Conservation (phyloP, 1,140 invertebrate genomes). For the Plectus sambesii region DNA sequence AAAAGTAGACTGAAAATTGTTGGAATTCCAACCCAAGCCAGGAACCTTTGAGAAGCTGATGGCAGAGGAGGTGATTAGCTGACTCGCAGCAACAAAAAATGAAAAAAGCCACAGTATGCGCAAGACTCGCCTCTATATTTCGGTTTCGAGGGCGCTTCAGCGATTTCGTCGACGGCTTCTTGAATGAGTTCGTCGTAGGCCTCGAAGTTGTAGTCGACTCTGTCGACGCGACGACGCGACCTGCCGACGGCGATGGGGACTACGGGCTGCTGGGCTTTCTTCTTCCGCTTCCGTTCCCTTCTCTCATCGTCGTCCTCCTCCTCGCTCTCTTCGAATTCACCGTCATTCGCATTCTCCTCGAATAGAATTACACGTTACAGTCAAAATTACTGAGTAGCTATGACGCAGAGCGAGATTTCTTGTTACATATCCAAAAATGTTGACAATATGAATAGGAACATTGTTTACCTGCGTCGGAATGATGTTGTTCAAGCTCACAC, state of each 20-base stretch:
- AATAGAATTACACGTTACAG: too few relatives aligned
- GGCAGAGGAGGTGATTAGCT: too few relatives aligned
- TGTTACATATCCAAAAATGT: too few relatives aligned
- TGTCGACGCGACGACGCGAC: constrained; percentile 24
- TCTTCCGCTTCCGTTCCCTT: constrained; percentile 36
- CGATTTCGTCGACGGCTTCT: constrained; percentile 18
- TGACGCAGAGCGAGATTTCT: too few relatives aligned
- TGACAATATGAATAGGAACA: too few relatives aligned
- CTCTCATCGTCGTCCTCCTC: constrained; percentile 28
- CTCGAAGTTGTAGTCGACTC: constrained; percentile 40
- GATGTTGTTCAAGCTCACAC: constrained; percentile 36
- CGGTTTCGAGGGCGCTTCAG: too few relatives aligned
- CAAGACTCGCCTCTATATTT: too few relatives aligned
- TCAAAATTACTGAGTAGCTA: too few relatives aligned
- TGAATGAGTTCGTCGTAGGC: constrained; percentile 39
- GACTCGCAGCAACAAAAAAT: too few relatives aligned
- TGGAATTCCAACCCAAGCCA: not conserved
- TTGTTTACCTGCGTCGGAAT: too few relatives aligned
- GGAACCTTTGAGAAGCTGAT: constrained; percentile 9
- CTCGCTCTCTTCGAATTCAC: constrained; percentile 17
- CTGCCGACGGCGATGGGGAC: constrained; percentile 39
- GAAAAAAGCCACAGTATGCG: too few relatives aligned
- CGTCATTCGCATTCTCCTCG: constrained; percentile 13
- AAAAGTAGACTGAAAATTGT: constrained; percentile 4
- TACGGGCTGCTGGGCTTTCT: constrained; percentile 33